These are phyloP conservation scores for Sclerodermus sp. DNA, from an alignment of 2,888 invertebrate genomes.

Conservation along the genomic window DNA sequence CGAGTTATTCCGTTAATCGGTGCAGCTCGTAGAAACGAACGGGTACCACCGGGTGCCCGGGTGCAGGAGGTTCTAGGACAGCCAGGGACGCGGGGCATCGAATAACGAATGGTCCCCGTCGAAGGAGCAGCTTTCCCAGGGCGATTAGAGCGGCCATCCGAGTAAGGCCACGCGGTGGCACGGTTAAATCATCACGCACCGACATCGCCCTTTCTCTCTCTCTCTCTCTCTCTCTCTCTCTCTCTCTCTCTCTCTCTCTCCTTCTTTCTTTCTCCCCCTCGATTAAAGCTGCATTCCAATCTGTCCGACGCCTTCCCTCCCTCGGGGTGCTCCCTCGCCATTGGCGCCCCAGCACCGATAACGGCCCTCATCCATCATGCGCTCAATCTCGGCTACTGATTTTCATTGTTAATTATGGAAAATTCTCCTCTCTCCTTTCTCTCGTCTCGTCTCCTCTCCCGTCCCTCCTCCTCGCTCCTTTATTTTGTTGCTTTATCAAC, in stretches of 20 bases:
- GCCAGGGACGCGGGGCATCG: background rate
- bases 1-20: constrained; percentile 9
- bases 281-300: constrained; percentile 10
- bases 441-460: background rate
- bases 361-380: constrained; percentile 16
- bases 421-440: background rate
- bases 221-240: constrained; percentile 2
- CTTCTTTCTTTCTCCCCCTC: background rate
- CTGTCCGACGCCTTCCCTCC: constrained; percentile 15
- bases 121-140: constrained; percentile 21
- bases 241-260: constrained; percentile 2
- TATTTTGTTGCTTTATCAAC: too few relatives aligned
- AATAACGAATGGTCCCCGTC: constrained; percentile 15
- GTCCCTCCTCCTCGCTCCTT: too few relatives aligned
- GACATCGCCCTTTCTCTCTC: background rate
- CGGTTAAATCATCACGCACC: constrained; percentile 21
- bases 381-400: constrained; percentile 18
- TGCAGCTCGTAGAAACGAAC: background rate
- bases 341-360: constrained; percentile 12
- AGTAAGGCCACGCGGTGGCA: constrained; percentile 14
- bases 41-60: constrained; percentile 1
- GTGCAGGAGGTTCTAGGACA: background rate
- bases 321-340: constrained; percentile 9
- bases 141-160: constrained; percentile 19
- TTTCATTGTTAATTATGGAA: constrained; percentile 6